Base-by-base conservation (phyloP, 2,113 vertebrate genomes). In the Pteropus alecto region DNA sequence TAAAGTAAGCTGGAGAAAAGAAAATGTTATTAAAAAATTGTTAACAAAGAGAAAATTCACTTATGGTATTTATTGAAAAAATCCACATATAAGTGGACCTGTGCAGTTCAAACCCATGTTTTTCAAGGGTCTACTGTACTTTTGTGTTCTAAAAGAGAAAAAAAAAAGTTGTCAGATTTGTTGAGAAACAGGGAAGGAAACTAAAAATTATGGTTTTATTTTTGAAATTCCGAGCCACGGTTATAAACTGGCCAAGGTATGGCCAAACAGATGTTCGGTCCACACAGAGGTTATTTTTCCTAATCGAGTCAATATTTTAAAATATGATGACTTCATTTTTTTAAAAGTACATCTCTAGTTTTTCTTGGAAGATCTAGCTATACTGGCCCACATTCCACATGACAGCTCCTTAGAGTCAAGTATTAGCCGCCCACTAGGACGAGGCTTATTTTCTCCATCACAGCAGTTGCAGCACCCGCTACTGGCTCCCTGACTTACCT, bases 291-390 rank as follows among this genome's bases (percentile, higher is more conserved):
- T 10, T 63, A 43, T n/a, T 94, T 51, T 94, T 83, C 21, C 61
- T 83, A 87, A 63, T 28, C 79, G 63, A 74, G 33, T 61, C 77
- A 91, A 63, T 67, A 76, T 94, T 76, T 90, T 92, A 58, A 97
- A 97, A 90, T 60, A 84, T 5, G 51, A 48, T 61, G 48, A 84
- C 41, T 82, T 96, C 21, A 38, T 76, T 81, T 87, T 63, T n/a
- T 21, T 4, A 58, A 35, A 82, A 41, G 19, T 67, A 8, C 16
- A 41, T 93, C 51, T 83, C 68, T 77, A 54, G 24, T n/a, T 76
- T 65, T 67, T 92, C 61, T 87, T 73, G 56, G 48, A 90, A 76
- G 48, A 79, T 43, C 33, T 70, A 56, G 56, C 41, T 77, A 38
- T 14, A 21, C 3, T 43, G 41, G 19, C 41, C 51, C 46, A 51